A percentile compares a stretch with the other conserved stretches of the same genome.
phyloP scores from a whole-genome alignment of 2,888 invertebrate species.

The Holacanthella duospinosa region DNA sequence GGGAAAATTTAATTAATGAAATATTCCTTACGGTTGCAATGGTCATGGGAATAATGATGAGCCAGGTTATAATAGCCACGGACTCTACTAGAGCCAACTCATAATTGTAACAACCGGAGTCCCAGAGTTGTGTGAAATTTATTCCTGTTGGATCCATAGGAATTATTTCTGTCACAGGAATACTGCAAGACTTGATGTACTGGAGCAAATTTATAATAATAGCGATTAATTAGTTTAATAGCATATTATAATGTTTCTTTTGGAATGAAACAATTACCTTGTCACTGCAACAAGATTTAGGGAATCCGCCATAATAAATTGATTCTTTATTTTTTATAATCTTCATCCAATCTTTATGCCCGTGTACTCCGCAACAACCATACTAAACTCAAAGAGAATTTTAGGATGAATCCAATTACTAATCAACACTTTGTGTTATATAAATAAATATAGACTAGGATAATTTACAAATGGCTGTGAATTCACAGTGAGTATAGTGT shows the following conservation, averaged over 20 bases:
- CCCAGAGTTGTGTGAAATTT: background rate
- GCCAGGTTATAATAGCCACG: background rate
- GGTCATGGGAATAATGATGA: background rate
- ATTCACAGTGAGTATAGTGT: background rate
- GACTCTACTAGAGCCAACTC: background rate
- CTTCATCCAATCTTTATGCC: background rate
- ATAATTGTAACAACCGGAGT: background rate
- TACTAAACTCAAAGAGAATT: background rate
- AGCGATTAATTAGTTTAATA: background rate
- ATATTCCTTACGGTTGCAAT: background rate
- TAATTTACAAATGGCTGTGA: background rate
- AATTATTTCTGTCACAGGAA: background rate
- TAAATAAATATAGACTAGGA: too few species aligned
- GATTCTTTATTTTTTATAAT: background rate
- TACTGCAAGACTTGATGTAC: conserved; percentile 1
- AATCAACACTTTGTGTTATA: background rate
- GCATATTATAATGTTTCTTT: background rate
- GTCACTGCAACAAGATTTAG: background rate
- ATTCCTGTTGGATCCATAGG: background rate
- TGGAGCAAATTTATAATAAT: too few species aligned
- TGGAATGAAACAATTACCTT: too few species aligned
- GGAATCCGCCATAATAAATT: background rate
- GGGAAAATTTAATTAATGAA: background rate
- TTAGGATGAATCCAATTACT: background rate
- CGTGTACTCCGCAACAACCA: background rate